These are phyloP conservation scores for Siderastrea radians DNA, from an alignment of 92 coral and sea anemone species.

Conservation along the genomic window DNA sequence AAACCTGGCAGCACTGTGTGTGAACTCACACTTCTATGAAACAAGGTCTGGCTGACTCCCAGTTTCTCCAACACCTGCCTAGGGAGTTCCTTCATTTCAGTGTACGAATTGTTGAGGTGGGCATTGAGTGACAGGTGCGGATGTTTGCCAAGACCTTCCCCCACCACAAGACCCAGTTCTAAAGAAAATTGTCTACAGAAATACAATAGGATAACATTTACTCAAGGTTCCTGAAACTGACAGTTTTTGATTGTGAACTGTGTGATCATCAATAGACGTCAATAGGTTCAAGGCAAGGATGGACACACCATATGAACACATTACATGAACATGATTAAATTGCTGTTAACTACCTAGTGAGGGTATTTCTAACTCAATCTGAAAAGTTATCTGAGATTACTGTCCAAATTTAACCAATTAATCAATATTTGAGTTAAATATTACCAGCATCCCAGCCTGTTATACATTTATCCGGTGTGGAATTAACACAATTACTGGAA, in stretches of 20 bases:
- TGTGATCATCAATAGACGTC: constrained; percentile 47
- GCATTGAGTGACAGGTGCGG: constrained; percentile 16
- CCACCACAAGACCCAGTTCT: constrained; percentile 54
- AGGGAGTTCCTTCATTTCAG: background rate
- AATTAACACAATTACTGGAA: too few relatives aligned
- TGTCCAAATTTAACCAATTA: too few relatives aligned
- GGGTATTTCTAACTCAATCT: too few relatives aligned
- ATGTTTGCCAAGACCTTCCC: constrained; percentile 49
- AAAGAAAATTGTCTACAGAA: constrained; percentile 28
- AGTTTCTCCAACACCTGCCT: background rate
- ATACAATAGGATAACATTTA: background rate
- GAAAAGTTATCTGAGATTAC: too few relatives aligned
- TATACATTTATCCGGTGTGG: too few relatives aligned
- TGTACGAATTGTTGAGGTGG: background rate
- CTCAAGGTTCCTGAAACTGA: background rate
- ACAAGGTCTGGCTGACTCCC: background rate
- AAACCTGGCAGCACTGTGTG: background rate
- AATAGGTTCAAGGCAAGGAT: constrained; percentile 13
- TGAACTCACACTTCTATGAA: background rate
- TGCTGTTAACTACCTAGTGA: background rate
- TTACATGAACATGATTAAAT: background rate
- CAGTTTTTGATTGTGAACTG: background rate
- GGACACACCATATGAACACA: constrained; percentile 73
- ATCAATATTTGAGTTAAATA: too few relatives aligned
- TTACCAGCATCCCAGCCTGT: too few relatives aligned